A percentile compares a stretch with the other conserved stretches of the same genome.
Conservation (phyloP, 30 jellyfish, hydroid and myxozoan genomes). For the Turritopsis rubra region DNA sequence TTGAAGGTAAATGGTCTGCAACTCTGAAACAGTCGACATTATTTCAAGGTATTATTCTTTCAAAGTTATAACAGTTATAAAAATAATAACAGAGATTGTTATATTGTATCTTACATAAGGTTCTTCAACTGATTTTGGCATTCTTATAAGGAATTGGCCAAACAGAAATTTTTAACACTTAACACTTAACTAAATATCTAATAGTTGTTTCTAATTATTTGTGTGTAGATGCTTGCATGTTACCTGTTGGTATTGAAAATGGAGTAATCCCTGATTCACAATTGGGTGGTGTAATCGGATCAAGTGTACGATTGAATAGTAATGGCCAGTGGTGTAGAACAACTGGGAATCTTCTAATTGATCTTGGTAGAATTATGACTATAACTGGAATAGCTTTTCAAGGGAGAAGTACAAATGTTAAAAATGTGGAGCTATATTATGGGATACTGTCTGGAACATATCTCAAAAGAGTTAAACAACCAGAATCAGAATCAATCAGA, state of each 20-base stretch:
- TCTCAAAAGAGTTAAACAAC: too few species aligned
- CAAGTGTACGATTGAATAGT: not conserved
- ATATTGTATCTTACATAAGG: too few species aligned
- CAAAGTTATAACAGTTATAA: too few species aligned
- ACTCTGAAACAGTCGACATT: not conserved
- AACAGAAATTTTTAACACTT: too few species aligned
- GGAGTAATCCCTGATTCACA: not conserved
- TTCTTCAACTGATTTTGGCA: not conserved
- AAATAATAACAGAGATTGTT: too few species aligned
- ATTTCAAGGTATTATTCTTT: not conserved
- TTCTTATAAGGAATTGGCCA: not conserved
- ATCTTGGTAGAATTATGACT: slow-evolving; percentile 9
- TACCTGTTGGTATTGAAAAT: not conserved
- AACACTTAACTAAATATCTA: too few species aligned
- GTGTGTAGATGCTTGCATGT: not conserved
- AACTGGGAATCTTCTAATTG: not conserved
- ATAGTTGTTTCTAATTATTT: not conserved
- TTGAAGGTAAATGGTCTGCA: not conserved
- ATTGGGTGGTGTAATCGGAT: not conserved
- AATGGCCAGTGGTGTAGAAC: not conserved
- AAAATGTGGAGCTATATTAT: not conserved
- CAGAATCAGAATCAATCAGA: not conserved
- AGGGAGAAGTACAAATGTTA: not conserved
- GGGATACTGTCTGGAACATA: not conserved
- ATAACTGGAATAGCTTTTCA: slow-evolving; percentile 10